phyloP scores from a whole-genome alignment of 2,888 invertebrate species.

The Heliothis peltigera region DNA sequence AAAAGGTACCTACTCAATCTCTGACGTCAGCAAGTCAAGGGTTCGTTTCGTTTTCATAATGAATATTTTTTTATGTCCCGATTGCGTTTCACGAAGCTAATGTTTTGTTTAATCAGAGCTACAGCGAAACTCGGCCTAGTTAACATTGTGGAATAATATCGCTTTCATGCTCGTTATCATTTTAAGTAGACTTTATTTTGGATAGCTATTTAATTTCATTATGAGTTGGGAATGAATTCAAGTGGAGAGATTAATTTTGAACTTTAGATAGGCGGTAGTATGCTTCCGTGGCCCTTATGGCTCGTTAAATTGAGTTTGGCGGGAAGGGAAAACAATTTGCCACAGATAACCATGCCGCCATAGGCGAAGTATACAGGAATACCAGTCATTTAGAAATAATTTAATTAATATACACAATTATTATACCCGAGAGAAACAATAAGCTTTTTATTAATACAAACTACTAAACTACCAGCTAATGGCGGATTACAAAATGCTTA shows the following conservation, averaged over 20 bases:
- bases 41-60: slow-evolving; percentile 40
- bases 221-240: slow-evolving; percentile 9
- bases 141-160: slow-evolving; percentile 42
- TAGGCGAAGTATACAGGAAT: background rate
- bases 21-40: slow-evolving; percentile 49
- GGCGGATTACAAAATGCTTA: no score
- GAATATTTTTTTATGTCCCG: slow-evolving; percentile 40
- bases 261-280: slow-evolving; percentile 8
- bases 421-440: background rate
- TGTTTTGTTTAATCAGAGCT: slow-evolving; percentile 50
- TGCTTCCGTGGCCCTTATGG: slow-evolving; percentile 4
- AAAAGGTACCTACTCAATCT: slow-evolving; percentile 10
- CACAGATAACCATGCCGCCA: background rate
- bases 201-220: slow-evolving; percentile 23
- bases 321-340: slow-evolving; percentile 3
- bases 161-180: slow-evolving; percentile 25
- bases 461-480: no score
- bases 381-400: background rate
- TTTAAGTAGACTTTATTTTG: slow-evolving; percentile 15
- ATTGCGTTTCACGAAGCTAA: slow-evolving; percentile 24
- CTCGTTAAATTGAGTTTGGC: background rate
- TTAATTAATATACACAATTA: background rate
- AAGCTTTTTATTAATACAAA: background rate
- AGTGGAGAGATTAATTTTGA: slow-evolving; percentile 21
- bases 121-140: slow-evolving; percentile 19